phyloP scores from a whole-genome alignment of 2,888 invertebrate genomes.

The Hipparchia semele region DNA sequence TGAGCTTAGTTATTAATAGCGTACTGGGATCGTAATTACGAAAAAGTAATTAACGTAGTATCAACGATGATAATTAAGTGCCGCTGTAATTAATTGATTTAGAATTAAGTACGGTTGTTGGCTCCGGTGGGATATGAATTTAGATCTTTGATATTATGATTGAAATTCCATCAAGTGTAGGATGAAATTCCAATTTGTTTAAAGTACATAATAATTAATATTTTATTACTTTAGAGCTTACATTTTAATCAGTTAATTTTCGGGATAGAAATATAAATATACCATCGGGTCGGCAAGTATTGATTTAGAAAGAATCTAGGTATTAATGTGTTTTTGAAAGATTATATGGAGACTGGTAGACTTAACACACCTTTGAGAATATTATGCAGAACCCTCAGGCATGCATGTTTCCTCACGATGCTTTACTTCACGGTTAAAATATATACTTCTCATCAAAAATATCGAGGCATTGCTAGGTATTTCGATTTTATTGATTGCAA shows the following conservation, averaged over 20 bases:
- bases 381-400: no score
- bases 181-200: background rate
- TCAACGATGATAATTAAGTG: background rate
- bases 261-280: no score
- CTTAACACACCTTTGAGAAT: no score
- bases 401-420: no score
- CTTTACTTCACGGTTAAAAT: no score
- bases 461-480: no score
- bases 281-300: no score
- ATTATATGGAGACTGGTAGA: no score
- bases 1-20: background rate
- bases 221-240: background rate
- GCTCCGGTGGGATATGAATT: background rate
- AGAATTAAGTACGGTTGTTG: slow-evolving; percentile 5
- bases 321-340: no score
- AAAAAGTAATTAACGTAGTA: slow-evolving; percentile 8
- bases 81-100: slow-evolving; percentile 2
- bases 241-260: background rate
- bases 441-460: no score
- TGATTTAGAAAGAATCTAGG: no score
- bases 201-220: background rate
- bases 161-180: background rate
- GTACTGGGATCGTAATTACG: background rate
- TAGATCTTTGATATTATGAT: slow-evolving; percentile 8
- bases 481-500: no score